phyloP scores from a whole-genome alignment of 2,113 vertebrate genomes.

The Prionailurus bengalensis region DNA sequence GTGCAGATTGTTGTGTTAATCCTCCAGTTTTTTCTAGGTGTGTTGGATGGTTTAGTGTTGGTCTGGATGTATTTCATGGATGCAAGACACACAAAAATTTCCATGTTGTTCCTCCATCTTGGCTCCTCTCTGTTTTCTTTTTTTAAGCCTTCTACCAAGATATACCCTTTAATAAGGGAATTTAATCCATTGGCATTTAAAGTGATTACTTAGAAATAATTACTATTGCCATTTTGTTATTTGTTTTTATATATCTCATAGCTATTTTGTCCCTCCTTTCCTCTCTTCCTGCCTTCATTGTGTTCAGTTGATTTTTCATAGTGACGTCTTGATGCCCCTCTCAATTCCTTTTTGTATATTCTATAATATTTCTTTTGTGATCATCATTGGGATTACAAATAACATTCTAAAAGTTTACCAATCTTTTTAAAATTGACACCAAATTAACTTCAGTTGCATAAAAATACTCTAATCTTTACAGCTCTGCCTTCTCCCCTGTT shows the following conservation, averaged over 20 bases:
- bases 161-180: neutral
- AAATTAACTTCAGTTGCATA: neutral
- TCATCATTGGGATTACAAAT: neutral
- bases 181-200: neutral
- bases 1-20: too few relatives aligned
- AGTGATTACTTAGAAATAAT: neutral
- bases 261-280: neutral
- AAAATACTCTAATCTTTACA: neutral
- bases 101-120: too few relatives aligned
- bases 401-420: neutral
- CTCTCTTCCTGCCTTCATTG: neutral
- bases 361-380: neutral
- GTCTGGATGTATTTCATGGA: too few relatives aligned
- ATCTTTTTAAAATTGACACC: neutral
- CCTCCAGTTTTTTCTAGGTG: too few relatives aligned
- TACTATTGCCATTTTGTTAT: neutral
- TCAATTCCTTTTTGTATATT: neutral
- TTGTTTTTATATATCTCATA: neutral
- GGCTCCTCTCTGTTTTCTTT: neutral
- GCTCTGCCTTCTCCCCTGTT: too few relatives aligned
- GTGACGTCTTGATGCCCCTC: neutral
- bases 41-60: too few relatives aligned
- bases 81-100: too few relatives aligned
- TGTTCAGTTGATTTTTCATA: neutral
- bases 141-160: neutral